Conservation (phyloP, 37 sponge, comb jelly and placozoan genomes). For the Hexactinellida sp. region DNA sequence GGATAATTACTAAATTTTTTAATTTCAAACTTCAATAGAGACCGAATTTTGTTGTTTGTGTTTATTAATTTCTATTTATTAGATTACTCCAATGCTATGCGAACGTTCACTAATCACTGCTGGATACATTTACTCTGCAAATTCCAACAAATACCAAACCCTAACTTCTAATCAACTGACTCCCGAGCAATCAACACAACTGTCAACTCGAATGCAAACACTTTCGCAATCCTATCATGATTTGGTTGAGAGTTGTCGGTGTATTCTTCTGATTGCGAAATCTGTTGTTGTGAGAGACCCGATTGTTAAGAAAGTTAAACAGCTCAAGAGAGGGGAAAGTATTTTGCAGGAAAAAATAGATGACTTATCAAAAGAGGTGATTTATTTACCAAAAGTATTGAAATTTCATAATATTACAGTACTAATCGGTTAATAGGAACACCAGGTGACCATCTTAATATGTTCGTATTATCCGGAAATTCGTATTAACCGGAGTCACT, state of each 20-base stretch:
- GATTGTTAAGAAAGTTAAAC: not conserved
- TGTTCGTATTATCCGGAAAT: too few species aligned
- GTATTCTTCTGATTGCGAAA: not conserved
- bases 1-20: too few species aligned
- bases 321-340: not conserved
- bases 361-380: not conserved
- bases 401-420: too few species aligned
- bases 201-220: not conserved
- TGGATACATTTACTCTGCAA: not conserved
- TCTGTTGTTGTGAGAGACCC: not conserved
- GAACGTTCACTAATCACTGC: not conserved
- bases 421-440: too few species aligned
- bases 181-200: not conserved
- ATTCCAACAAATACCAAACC: not conserved
- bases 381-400: too few species aligned
- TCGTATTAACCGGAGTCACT: too few species aligned
- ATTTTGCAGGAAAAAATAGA: not conserved
- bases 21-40: too few species aligned
- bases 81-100: not conserved
- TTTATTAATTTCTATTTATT: not conserved
- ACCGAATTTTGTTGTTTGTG: too few species aligned
- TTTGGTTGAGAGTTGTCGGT: not conserved
- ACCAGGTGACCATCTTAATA: too few species aligned
- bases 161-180: not conserved
- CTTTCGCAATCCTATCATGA: not conserved